Base-by-base conservation (phyloP, 1,140 invertebrate genomes). In the Hylaeus anthracinus region DNA sequence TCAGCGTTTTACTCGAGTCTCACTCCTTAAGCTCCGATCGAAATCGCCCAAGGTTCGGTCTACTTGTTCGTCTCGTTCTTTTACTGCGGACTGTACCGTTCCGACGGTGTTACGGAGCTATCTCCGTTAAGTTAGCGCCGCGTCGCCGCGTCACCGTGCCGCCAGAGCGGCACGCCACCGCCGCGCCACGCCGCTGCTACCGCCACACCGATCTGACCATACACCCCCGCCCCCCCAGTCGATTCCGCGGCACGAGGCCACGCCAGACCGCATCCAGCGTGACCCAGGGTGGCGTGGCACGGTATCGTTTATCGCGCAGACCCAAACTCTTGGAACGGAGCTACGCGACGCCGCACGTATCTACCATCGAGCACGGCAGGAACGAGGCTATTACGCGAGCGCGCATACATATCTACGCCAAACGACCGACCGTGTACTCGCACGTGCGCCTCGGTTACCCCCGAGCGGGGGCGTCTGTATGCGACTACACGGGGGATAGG, bases 311-410 rank as follows among this genome's bases (percentile, higher is more conserved):
- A 92, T 92, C 90, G 90, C 87, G 85, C 86, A 85, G 86, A 84
- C 81, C 88, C 85, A 88, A 89, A 83, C 84, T 73, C 84, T 86
- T 72, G 86, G 89, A 88, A 83, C 88, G 84, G 81, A 83, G 85
- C 85, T 88, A 80, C 86, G 90, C 89, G 88, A 86, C 88, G 87
- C 87, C 88, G 86, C 86, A 88, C 91, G 90, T 92, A 91, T 92
- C 91, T 91, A 86, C 87, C 91, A 92, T 92, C 90, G 90, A 90
- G 89, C 87, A 91, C 89, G 89, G 90, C 88, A 92, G 89, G 87
- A 92, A 91, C 92, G 89, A 91, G 91, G 91, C 91, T 93, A 92
- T 92, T 93, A 92, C 89, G 91, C 89, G 90, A 90, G 88, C 89
- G 90, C 88, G 88, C 88, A 90, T 89, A 90, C 86, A 86, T 85